Base-by-base conservation (phyloP, 2,113 vertebrate species). In the Pao palembangensis region DNA sequence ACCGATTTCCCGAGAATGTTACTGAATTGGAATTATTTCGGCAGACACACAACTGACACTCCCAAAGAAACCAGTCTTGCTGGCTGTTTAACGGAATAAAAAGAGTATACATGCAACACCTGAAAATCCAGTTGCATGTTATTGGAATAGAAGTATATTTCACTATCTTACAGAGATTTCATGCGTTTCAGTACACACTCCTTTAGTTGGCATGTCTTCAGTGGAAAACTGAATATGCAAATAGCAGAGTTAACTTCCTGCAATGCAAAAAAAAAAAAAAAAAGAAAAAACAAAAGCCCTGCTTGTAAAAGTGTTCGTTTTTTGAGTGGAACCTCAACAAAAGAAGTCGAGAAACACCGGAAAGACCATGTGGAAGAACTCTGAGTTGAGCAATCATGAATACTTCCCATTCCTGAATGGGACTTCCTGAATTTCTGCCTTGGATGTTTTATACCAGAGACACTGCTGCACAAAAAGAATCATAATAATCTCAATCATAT, bases 221-320 rank as follows among this genome's bases (percentile, higher is more conserved):
- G 51, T 60, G 38, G 59, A 74, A 57, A 75, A 55, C 56, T 71
- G n/a, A 14, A 2, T 58, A 84, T 82, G 69, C 71, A 81, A 78
- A 84, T 70, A 10, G 48, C 7, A 31, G 23, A 49, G 64, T 62
- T 74, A 61, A 64, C 71, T 81, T 76, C 64, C 51, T 78, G 69
- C 58, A 64, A 81, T 71, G 81, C 73, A 84, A 82, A 85, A 75
- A 17, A 19, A 69, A 19, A 15, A 76, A 82, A 67, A 69, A 69
- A 69, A 17, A 8, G 12, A 41, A 41, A 69, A 69, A 17, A 8
- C 1, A 41, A 41, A 41, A 23, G 21, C 21, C 6, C 7, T 48
- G 51, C 47, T 25, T 47, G 51, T 55, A 60, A 19, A 57, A 42
- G 12, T 43, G 55, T 55, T 34, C 14, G 55, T 18, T 43, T n/a